Evolutionary conservation across 1,140 invertebrate genomes (phyloP), one percentile per base, ranked within the genome.

Genomic region (Cydia strobilella): DNA sequence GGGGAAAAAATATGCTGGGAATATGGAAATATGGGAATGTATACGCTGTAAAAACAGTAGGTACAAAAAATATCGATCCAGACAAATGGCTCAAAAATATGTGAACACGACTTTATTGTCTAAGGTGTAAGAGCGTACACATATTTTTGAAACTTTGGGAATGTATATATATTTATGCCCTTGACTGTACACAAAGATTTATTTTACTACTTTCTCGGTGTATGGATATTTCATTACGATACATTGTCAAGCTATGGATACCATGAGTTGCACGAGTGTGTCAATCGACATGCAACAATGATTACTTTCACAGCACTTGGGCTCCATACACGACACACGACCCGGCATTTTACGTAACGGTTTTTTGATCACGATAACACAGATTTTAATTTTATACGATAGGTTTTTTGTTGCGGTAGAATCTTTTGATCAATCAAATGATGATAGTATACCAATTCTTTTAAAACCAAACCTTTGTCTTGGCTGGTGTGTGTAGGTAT

Each of bases 261-360:
- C 65, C 65, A 35, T 35, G 25, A 39, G 27, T 39, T 69, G 31
- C 54, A 2, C 20, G 54, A 59, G 54, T 69, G n/a, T 69, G 65
- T 69, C 65, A 42, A 69, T 69, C 77, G 82, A 80, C 81, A 87
- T 85, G 88, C 86, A 82, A 87, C 87, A 86, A 85, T 86, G 84
- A 74, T 79, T 84, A 89, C 90, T 91, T 91, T 90, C 90, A 89
- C 88, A 87, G 85, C 83, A 84, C 84, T 83, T 18, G 9, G 51
- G 82, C 69, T 65, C 77, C 72, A 74, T 54, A 25, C 1, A 31
- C 31, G 5, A 31, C 6, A 73, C 65, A 74, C 80, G 74, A 77
- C 80, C 80, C 74, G 79, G 75, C 59, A 84, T 86, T 66, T 66
- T 66, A 66, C 63, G 63, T 18, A 66, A 66, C 63, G 63, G 63